Base-by-base conservation (phyloP, 2,797 vertebrate genomes). In the Sandelia bainsii region DNA sequence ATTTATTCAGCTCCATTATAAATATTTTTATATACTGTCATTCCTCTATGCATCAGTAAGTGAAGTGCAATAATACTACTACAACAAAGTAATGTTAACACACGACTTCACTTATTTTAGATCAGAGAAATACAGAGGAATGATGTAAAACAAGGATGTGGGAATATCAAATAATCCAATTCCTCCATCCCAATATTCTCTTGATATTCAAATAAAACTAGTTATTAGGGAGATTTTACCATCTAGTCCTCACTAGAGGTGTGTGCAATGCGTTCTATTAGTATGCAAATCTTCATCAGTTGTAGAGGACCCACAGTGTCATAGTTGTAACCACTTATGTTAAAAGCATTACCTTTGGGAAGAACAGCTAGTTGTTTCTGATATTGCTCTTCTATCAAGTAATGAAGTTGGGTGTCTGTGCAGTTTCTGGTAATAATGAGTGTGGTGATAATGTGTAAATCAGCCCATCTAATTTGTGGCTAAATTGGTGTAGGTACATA, bases 171-270 rank as follows among this genome's bases (percentile, higher is more conserved):
- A 75, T 39, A 39, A 69, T 80, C 19, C 59, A n/a, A 84, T 86
- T 34, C 60, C 32, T 25, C 49, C 29, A 40, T 61, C 53, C 60
- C 40, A 68, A 65, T 77, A 77, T 76, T 87, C 87, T 84, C 75
- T 90, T 89, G 86, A 88, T 91, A 87, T 87, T 92, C 75, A 91
- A 87, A 93, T 85, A 80, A 86, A 89, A 76, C 23, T 19, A 67
- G 80, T 87, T 86, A 87, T 85, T 84, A 87, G 69, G 64, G 79
- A 73, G 53, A 77, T 74, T 80, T 79, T 59, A 70, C 74, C 72
- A 52, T 66, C 23, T 42, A 69, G 67, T 65, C 71, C 20, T 68
- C 71, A 57, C 45, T 54, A 27, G 62, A 72, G 62, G 62, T 75
- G 65, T 84, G 50, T 58, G 46, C 53, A 44, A 46, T 45, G 82